phyloP scores from a whole-genome alignment of 1,140 invertebrate species.

The Sarcophaga peregrina region DNA sequence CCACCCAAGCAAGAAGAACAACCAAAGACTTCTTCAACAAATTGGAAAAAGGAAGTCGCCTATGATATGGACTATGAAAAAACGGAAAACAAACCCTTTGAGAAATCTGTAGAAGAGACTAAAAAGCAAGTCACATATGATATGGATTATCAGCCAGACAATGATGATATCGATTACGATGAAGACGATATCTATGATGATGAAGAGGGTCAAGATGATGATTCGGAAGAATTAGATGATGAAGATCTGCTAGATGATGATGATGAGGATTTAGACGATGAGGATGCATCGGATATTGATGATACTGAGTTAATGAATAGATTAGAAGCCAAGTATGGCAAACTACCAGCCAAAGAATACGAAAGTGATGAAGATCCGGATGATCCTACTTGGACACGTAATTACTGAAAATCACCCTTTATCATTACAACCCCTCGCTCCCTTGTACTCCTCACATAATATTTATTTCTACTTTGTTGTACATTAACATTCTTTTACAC shows the following conservation, averaged over 20 bases:
- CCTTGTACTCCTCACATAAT: neutral
- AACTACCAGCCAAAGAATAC: slow-evolving; percentile 69
- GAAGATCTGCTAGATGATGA: slow-evolving; percentile 52
- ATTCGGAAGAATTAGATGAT: slow-evolving; percentile 42
- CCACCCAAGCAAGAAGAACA: neutral
- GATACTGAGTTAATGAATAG: slow-evolving; percentile 75
- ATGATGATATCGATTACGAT: slow-evolving; percentile 52
- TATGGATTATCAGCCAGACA: slow-evolving; percentile 48
- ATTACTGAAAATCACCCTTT: slow-evolving; percentile 58
- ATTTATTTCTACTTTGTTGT: slow-evolving; percentile 10
- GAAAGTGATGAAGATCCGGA: slow-evolving; percentile 69
- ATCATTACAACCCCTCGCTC: neutral
- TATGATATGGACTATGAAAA: slow-evolving; percentile 40
- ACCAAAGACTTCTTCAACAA: neutral
- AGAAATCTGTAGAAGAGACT: neutral
- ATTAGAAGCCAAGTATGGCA: slow-evolving; percentile 78
- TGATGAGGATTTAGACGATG: slow-evolving; percentile 67
- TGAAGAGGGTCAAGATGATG: slow-evolving; percentile 40
- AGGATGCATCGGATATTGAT: slow-evolving; percentile 71
- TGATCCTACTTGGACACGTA: slow-evolving; percentile 67
- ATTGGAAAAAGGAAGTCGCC: slow-evolving; percentile 38
- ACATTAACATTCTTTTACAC: neutral
- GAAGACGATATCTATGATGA: slow-evolving; percentile 44
- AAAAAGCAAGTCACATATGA: slow-evolving; percentile 23
- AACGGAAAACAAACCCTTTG: neutral